Conservation (phyloP, 1,140 invertebrate species). For the Papilio helenus region DNA sequence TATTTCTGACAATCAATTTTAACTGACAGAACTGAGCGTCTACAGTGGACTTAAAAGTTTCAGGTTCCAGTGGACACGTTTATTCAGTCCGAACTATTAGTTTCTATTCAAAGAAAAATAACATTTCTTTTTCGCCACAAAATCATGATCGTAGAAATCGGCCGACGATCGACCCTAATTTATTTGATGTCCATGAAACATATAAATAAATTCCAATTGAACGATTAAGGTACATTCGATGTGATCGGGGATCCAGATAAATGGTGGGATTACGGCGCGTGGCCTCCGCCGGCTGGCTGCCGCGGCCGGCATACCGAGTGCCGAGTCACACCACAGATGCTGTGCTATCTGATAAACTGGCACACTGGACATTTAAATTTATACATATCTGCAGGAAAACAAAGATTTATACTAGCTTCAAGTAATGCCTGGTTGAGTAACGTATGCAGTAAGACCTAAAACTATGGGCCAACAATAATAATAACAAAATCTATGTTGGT, state of each 20-base stretch:
- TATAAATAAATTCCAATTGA: constrained; percentile 57
- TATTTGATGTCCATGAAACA: constrained; percentile 45
- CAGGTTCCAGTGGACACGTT: neutral
- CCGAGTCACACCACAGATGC: neutral
- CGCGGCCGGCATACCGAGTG: constrained; percentile 47
- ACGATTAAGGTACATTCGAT: constrained; percentile 58
- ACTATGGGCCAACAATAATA: too few species aligned
- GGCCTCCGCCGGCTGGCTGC: neutral
- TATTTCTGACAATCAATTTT: too few species aligned
- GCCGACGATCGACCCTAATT: constrained; percentile 40
- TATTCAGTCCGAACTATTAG: neutral
- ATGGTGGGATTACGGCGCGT: constrained; percentile 50
- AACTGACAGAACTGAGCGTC: too few species aligned
- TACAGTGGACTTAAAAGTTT: too few species aligned
- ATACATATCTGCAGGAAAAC: neutral
- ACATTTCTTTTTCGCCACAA: neutral
- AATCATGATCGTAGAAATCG: constrained; percentile 33
- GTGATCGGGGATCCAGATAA: constrained; percentile 46
- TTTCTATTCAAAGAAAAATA: neutral
- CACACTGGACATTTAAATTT: constrained; percentile 3
- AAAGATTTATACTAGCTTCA: neutral
- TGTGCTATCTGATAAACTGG: neutral
- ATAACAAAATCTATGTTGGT: too few species aligned
- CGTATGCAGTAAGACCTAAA: too few species aligned
- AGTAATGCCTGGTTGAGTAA: too few species aligned